phyloP scores from a whole-genome alignment of 2,888 invertebrate genomes.

The Bembecia ichneumoniformis region DNA sequence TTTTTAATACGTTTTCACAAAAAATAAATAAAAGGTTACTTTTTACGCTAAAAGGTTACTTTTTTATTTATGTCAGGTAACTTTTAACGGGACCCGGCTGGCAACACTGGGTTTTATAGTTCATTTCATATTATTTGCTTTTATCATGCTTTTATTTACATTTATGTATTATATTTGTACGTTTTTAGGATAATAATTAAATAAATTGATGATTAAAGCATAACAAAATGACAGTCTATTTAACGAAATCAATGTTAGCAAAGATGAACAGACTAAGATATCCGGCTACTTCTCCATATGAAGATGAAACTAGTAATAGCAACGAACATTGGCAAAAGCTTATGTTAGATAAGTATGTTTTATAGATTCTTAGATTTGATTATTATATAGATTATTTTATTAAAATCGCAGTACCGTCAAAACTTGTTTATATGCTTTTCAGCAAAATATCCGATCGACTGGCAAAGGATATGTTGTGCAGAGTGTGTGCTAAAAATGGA shows the following conservation, averaged over 20 bases:
- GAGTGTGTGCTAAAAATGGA: slow-evolving; percentile 53
- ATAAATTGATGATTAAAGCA: too few species aligned
- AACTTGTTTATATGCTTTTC: slow-evolving; percentile 12
- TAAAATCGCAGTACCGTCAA: background rate
- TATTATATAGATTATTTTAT: slow-evolving; percentile 4
- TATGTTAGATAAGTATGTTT: slow-evolving; percentile 25
- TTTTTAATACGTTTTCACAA: too few species aligned
- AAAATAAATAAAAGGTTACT: too few species aligned
- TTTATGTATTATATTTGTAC: too few species aligned
- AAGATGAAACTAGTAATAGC: slow-evolving; percentile 21
- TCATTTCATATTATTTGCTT: too few species aligned
- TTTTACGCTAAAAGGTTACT: too few species aligned
- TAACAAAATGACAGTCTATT: slow-evolving; percentile 46
- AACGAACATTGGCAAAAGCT: slow-evolving; percentile 55
- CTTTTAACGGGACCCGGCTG: too few species aligned
- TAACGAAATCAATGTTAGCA: slow-evolving; percentile 53
- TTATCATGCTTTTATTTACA: too few species aligned
- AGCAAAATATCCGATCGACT: slow-evolving; percentile 36
- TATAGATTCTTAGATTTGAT: too few species aligned
- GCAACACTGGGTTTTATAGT: too few species aligned
- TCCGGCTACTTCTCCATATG: slow-evolving; percentile 22
- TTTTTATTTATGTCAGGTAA: too few species aligned
- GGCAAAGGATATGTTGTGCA: slow-evolving; percentile 49
- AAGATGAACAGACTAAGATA: slow-evolving; percentile 44
- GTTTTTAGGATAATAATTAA: too few species aligned